Evolutionary conservation across 2,797 vertebrate species (phyloP), one percentile per base, ranked within the genome.

Genomic region (Distichodus sexfasciatus): DNA sequence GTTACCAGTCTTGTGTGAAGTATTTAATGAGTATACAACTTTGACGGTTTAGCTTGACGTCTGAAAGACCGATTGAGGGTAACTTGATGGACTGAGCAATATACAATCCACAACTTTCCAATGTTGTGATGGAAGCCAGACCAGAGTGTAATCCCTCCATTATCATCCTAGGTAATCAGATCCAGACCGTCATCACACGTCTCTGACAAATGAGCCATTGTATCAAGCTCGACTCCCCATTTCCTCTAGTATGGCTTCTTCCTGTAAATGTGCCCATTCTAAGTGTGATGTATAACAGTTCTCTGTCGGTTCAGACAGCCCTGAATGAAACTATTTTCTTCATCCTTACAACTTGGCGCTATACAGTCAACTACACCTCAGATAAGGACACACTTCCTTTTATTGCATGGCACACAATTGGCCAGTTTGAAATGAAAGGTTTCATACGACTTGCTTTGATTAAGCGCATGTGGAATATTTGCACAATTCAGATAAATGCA

Each of bases 261-360:
- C 71, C 73, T 72, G 65, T 78, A 76, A 76, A 71, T 69, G 57
- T 60, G 48, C 57, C 62, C 69, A 62, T 71, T 62, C 55, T 78
- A 76, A 80, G 74, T 78, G 65, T 78, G 79, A 81, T 78, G 59
- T 76, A 80, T 78, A 76, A 66, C 53, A 12, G 54, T 55, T 14
- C 33, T 29, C 46, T 57, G 41, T n/a, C n/a, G 54, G 55, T 44
- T 46, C 36, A 51, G 71, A 80, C 70, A 71, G 50, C 43, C 44
- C 54, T 35, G 53, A 63, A 74, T 71, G 44, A 76, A 50, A 73
- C 46, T 69, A 43, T 69, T 75, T 74, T 64, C 69, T 66, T 76
- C 53, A 48, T 62, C 57, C 59, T 55, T 55, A 62, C 66, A 36
- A 55, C 62, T 50, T 50, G 48, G 58, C 63, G 57, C 62, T 31